Percentiles rank a stretch among this genome's conserved stretches.
phyloP scores from a whole-genome alignment of 2,113 vertebrate genomes.

The Mesitornis unicolor region DNA sequence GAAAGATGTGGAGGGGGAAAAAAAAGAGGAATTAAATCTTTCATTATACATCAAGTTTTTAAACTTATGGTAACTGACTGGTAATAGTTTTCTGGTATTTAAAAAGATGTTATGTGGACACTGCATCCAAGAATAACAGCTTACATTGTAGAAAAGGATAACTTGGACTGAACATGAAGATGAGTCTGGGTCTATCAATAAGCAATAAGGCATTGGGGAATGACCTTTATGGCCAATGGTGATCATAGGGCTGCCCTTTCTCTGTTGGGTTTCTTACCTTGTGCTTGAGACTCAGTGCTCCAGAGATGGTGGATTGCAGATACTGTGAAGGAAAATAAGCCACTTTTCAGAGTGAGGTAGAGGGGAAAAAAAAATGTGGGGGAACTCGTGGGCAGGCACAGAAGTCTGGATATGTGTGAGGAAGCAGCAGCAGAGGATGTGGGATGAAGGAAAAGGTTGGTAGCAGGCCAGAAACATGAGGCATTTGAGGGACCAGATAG shows the following conservation, averaged over 20 bases:
- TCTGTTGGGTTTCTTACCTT: not conserved
- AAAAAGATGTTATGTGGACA: not conserved
- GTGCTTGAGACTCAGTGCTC: not conserved
- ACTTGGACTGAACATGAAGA: not conserved
- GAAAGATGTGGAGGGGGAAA: not conserved
- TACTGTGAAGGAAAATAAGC: not conserved
- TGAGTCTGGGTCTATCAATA: not conserved
- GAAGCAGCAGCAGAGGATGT: not conserved
- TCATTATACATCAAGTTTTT: not conserved
- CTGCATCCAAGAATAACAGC: not conserved
- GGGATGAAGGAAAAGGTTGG: not conserved
- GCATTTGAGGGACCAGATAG: not conserved
- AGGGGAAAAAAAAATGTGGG: not conserved
- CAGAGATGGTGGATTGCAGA: not conserved
- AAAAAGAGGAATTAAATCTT: not conserved
- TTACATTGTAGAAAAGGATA: not conserved
- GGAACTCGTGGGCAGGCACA: no score
- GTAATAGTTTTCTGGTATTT: not conserved
- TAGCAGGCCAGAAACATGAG: not conserved
- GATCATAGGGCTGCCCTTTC: not conserved
- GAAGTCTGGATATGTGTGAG: not conserved
- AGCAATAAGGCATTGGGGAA: not conserved
- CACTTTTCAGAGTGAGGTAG: not conserved
- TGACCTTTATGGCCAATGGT: accelerated
- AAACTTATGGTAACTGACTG: not conserved